phyloP scores from a whole-genome alignment of 2,113 vertebrate species.

The Perca fluviatilis region DNA sequence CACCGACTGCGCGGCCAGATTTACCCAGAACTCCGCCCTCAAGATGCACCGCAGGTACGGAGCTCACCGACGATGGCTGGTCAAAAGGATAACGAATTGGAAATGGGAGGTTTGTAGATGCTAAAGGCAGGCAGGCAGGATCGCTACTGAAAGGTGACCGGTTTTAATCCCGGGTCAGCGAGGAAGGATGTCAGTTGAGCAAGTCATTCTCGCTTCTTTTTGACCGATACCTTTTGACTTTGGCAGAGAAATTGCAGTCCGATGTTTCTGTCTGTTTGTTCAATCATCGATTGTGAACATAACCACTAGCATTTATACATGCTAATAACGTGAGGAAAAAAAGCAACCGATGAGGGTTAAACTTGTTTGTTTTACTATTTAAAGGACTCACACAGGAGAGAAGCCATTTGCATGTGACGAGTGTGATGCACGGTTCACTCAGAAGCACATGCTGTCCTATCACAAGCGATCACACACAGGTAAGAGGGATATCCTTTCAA shows the following conservation, averaged over 20 bases:
- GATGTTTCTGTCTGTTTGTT: background rate
- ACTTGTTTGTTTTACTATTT: constrained; percentile 33
- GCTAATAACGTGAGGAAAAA: background rate
- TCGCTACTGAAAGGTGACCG: background rate
- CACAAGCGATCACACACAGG: constrained; percentile 97
- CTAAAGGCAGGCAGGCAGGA: background rate
- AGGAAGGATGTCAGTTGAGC: background rate
- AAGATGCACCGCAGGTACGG: constrained; percentile 96
- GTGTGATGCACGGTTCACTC: constrained; percentile 95
- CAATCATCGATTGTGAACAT: background rate
- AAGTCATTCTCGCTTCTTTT: background rate
- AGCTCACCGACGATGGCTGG: background rate
- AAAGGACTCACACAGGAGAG: constrained; percentile 97
- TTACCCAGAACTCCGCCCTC: constrained; percentile 96
- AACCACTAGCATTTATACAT: background rate
- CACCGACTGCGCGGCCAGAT: constrained; percentile 90
- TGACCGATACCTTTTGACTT: background rate
- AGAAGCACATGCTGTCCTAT: constrained; percentile 98
- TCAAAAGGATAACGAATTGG: rapidly evolving
- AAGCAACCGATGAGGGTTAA: too few species aligned
- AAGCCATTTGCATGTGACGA: constrained; percentile 96
- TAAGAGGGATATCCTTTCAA: constrained; percentile 64
- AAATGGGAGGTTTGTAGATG: too few species aligned
- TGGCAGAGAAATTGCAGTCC: background rate
- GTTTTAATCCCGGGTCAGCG: background rate